These are phyloP conservation scores for Drosophila imparisetae DNA, from an alignment of 2,888 invertebrate species.

Conservation along the genomic window DNA sequence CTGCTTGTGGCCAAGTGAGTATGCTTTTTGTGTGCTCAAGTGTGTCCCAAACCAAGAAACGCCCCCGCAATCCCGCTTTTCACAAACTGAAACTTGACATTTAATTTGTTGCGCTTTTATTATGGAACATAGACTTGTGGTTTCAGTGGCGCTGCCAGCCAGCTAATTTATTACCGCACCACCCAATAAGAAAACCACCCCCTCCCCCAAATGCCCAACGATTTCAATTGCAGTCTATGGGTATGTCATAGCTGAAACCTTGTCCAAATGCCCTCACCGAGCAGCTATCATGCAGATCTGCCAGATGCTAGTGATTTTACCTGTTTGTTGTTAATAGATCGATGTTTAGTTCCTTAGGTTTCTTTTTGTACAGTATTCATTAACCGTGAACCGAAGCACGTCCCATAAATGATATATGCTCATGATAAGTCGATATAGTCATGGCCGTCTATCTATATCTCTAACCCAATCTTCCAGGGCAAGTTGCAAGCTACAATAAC, in stretches of 20 bases:
- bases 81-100: conserved; percentile 57
- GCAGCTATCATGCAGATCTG: neutral
- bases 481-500: neutral
- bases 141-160: conserved; percentile 24
- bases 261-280: conserved; percentile 10
- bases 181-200: conserved; percentile 39
- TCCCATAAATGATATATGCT: neutral
- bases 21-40: conserved; percentile 29
- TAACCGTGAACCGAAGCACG: neutral
- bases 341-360: neutral
- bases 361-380: neutral
- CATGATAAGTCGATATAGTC: neutral
- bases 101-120: conserved; percentile 74
- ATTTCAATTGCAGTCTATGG: conserved; percentile 32
- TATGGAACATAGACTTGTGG: conserved; percentile 38
- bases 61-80: neutral
- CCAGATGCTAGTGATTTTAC: neutral
- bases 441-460: neutral
- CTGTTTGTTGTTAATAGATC: neutral
- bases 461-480: neutral
- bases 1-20: conserved; percentile 34
- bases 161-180: conserved; percentile 60
- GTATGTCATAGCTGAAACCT: conserved; percentile 5
- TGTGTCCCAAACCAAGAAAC: neutral
- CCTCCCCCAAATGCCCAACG: conserved; percentile 2